These are phyloP conservation scores for Aldrovandia affinis DNA, from an alignment of 2,797 vertebrate genomes.

Conservation along the genomic window DNA sequence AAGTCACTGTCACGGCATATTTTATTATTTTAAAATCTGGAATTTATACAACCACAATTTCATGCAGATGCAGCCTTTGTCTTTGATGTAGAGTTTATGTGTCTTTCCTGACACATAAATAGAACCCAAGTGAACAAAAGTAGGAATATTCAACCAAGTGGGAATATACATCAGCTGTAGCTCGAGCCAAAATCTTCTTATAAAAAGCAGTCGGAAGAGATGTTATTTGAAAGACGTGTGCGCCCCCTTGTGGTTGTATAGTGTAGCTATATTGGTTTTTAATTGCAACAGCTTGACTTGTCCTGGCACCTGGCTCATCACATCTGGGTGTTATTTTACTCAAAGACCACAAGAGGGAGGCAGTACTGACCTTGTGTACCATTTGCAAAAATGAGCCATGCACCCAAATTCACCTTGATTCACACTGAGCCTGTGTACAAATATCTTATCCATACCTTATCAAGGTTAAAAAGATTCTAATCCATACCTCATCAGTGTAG, in stretches of 20 bases:
- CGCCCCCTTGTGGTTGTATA: slow-evolving; percentile 17
- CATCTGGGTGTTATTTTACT: neutral
- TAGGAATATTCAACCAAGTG: too few species aligned
- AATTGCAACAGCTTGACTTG: neutral
- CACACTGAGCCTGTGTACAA: neutral
- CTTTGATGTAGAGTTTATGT: too few species aligned
- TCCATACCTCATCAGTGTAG: neutral
- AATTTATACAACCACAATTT: too few species aligned
- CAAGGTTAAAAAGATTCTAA: neutral
- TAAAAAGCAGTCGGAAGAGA: neutral
- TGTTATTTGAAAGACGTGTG: neutral
- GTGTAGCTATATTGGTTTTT: neutral
- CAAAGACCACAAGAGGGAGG: neutral
- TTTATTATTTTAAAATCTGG: too few species aligned
- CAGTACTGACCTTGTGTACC: neutral
- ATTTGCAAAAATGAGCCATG: neutral
- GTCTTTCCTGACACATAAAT: too few species aligned
- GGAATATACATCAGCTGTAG: too few species aligned
- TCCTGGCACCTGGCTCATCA: slow-evolving; percentile 15
- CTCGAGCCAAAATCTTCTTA: neutral
- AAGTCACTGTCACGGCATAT: too few species aligned
- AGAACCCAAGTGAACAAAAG: too few species aligned
- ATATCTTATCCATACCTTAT: neutral
- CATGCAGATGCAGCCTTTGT: too few species aligned
- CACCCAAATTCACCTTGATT: neutral